phyloP scores from a whole-genome alignment of 2,113 vertebrate species.

The Promerops cafer region DNA sequence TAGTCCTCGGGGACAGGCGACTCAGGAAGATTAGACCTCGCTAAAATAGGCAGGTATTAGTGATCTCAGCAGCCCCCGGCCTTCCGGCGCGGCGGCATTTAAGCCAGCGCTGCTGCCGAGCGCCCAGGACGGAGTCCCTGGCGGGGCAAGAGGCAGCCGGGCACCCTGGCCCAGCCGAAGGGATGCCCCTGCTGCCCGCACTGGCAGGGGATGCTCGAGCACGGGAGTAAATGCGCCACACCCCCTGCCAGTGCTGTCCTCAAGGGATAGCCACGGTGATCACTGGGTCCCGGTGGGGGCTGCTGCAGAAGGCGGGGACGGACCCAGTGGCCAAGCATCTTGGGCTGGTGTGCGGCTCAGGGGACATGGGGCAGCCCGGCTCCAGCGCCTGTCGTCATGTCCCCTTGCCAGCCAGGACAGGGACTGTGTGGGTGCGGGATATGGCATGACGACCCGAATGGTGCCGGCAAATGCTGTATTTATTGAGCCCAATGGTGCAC shows the following conservation, averaged over 20 bases:
- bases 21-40: conserved; percentile 56
- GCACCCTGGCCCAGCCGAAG: background rate
- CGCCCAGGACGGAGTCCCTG: background rate
- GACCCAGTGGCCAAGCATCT: fast-evolving
- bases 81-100: background rate
- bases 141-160: background rate
- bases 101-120: background rate
- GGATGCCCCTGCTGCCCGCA: background rate
- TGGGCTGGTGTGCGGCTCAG: background rate
- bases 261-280: too few relatives aligned
- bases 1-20: conserved; percentile 53
- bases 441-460: fast-evolving
- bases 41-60: conserved; percentile 70
- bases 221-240: background rate
- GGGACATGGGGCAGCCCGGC: background rate
- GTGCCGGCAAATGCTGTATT: background rate
- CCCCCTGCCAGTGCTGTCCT: background rate
- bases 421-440: fast-evolving
- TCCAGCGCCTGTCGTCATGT: fast-evolving
- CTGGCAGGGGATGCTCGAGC: background rate
- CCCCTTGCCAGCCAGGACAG: background rate
- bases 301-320: fast-evolving
- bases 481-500: background rate
- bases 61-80: conserved; percentile 38
- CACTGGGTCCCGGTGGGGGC: background rate